Conservation (phyloP, 2,113 vertebrate genomes). For the Hippocampus abdominalis region DNA sequence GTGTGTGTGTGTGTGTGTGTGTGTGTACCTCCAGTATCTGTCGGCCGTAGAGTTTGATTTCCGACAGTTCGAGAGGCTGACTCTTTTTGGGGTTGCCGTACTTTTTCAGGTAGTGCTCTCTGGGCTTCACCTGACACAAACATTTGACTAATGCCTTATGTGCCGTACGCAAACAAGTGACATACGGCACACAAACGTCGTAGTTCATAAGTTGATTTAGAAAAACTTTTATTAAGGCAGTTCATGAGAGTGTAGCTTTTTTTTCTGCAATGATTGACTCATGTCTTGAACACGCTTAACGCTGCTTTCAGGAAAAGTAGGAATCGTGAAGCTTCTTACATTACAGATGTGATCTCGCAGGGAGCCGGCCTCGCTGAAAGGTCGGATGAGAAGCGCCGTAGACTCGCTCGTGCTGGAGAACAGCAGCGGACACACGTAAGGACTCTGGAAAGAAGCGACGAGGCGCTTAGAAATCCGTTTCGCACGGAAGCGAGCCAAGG, state of each 20-base stretch:
- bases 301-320: background rate
- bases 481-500: background rate
- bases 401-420: constrained; percentile 90
- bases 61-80: constrained; percentile 87
- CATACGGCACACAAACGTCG: too few species aligned
- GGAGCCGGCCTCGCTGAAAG: constrained; percentile 90
- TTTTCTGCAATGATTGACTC: background rate
- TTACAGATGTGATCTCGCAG: constrained; percentile 95
- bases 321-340: constrained; percentile 65
- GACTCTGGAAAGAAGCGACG: constrained; percentile 69
- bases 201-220: too few species aligned
- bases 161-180: too few species aligned
- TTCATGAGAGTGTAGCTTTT: too few species aligned
- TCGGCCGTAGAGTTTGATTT: constrained; percentile 86
- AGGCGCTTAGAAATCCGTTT: background rate
- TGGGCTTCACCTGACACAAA: constrained; percentile 82
- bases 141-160: background rate
- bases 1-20: background rate
- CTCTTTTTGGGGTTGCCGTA: constrained; percentile 94
- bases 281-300: background rate
- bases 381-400: constrained; percentile 86
- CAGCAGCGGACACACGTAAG: constrained; percentile 83
- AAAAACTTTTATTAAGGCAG: too few species aligned
- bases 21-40: constrained; percentile 90
- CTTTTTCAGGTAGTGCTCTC: constrained; percentile 91